Evolutionary conservation across 2,888 invertebrate species (phyloP), one percentile per base, ranked within the genome.

Genomic region (Ectropis crepuscularia): DNA sequence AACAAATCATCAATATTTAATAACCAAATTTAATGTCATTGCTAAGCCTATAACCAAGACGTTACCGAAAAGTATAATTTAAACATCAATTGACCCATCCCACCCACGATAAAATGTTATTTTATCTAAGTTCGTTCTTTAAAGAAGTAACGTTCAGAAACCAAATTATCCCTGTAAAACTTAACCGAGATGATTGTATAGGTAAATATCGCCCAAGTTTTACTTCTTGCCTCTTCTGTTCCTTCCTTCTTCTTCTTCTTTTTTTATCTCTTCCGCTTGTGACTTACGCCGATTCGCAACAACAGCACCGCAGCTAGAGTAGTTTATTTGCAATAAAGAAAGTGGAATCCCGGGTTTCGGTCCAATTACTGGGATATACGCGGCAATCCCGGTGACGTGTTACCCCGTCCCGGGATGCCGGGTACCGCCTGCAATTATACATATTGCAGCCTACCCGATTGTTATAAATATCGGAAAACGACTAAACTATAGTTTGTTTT

Each of bases 311-410:
- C 88, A 82, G 87, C 82, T 85, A 85, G 86, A 86, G 85, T 90
- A 90, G 89, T 92, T 92, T 92, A 92, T 92, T 88, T 74, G 90
- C 90, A 92, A 92, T 92, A 92, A 92, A 92, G 91, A 90, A 90
- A 92, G 90, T 92, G 90, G 91, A 87, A 91, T 90, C 89, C 89
- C 87, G 87, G 85, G 87, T 87, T 87, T 83, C 86, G 88, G 86
- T 89, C 90, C 93, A 92, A 93, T 93, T 93, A 93, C 92, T 83
- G 81, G 89, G 92, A 93, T 90, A 88, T 93, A 92, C 88, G 88
- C 82, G 86, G 90, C 89, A 78, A 88, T 93, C 87, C 84, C 87
- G 85, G 86, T 91, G 92, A 93, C 92, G 88, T 86, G 91, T 81
- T 78, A 83, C 87, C 85, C 74, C 80, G 85, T 80, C 83, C 86